Conservation (phyloP, 92 coral and sea anemone genomes). For the Phymanthus crucifer region DNA sequence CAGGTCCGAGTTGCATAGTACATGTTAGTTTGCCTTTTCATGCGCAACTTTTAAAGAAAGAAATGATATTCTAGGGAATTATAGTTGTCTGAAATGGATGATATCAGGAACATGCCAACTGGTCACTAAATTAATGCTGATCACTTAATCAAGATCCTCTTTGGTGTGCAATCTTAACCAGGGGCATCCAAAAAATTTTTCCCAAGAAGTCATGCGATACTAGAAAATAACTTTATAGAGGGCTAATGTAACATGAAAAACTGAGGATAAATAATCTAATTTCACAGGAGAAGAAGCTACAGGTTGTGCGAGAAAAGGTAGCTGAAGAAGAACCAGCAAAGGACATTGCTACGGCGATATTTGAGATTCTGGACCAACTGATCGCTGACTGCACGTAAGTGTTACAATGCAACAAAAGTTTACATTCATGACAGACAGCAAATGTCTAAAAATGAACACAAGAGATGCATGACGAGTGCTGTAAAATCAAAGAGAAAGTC, state of each 20-base stretch:
- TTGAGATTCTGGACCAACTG: slow-evolving; percentile 84
- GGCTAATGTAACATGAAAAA: not conserved
- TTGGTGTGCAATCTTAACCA: too few relatives aligned
- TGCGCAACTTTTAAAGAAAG: too few relatives aligned
- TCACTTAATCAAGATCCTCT: too few relatives aligned
- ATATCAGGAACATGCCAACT: too few relatives aligned
- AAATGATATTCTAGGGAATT: too few relatives aligned
- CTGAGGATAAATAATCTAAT: not conserved
- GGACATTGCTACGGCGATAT: slow-evolving; percentile 76
- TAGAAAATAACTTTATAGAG: not conserved
- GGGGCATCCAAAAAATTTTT: too few relatives aligned
- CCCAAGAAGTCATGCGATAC: too few relatives aligned
- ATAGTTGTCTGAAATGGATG: too few relatives aligned
- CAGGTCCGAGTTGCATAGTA: too few relatives aligned
- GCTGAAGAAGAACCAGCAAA: slow-evolving; percentile 61
- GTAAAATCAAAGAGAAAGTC: not conserved
- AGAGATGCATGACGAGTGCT: not conserved
- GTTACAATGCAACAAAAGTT: not conserved
- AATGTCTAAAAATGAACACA: not conserved
- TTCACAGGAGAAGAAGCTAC: slow-evolving; percentile 47
- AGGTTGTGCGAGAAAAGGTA: slow-evolving; percentile 48
- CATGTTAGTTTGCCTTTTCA: too few relatives aligned
- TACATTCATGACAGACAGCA: not conserved
- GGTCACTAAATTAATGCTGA: too few relatives aligned
- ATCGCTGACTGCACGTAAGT: slow-evolving; percentile 87